Percentiles rank a stretch among this genome's conserved stretches.
Conservation (phyloP, 2,113 vertebrate genomes). For the Oriolus oriolus region DNA sequence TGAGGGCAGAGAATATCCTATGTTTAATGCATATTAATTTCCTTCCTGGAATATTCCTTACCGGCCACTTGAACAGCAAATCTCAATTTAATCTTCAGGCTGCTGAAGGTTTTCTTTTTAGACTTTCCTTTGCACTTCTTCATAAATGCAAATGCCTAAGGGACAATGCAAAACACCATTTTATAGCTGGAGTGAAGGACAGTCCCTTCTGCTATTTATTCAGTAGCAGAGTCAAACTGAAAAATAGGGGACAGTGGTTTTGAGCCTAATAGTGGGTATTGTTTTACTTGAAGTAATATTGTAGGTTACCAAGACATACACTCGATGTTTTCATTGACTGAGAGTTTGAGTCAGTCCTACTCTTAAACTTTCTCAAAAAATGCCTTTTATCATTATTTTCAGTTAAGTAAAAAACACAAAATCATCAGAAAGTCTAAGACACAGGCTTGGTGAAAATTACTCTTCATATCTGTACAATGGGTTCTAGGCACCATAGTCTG, state of each 20-base stretch:
- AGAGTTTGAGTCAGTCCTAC: background rate
- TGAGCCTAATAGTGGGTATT: background rate
- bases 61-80: background rate
- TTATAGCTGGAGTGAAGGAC: background rate
- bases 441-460: fast-evolving
- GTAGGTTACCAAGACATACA: background rate
- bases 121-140: background rate
- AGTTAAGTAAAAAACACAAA: background rate
- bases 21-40: background rate
- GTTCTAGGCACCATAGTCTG: background rate
- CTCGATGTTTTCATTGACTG: background rate
- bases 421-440: background rate
- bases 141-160: background rate
- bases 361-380: background rate
- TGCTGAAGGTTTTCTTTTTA: background rate
- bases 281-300: background rate
- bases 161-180: background rate
- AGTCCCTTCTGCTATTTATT: background rate
- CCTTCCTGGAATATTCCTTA: background rate
- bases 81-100: background rate
- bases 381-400: background rate
- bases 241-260: background rate
- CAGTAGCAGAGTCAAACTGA: background rate
- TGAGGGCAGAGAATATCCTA: background rate
- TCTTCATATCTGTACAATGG: background rate